Conservation (phyloP, 2,113 vertebrate genomes). For the Taxidea taxus region DNA sequence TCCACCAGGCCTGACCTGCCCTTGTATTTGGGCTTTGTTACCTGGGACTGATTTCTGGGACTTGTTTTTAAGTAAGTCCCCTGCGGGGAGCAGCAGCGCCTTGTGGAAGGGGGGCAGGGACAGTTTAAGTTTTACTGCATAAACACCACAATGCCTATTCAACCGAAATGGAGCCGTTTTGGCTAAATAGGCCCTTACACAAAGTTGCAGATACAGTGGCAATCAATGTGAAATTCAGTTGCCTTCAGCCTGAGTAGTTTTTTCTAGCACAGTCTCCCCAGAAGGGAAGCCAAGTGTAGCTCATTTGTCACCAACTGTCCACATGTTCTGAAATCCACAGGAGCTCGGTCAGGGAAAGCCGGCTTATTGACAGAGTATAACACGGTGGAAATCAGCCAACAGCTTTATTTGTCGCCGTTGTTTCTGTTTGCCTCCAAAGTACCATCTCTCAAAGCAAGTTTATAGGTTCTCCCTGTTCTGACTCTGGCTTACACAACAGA, state of each 20-base stretch:
- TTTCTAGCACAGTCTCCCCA: not conserved
- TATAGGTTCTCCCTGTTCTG: not conserved
- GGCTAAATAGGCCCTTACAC: no score
- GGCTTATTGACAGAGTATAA: accelerated
- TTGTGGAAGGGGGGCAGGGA: no score
- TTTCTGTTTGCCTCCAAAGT: not conserved
- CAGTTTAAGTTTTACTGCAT: no score
- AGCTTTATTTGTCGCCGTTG: not conserved
- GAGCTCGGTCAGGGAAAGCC: not conserved
- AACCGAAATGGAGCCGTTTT: no score
- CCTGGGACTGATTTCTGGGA: no score
- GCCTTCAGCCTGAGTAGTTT: not conserved
- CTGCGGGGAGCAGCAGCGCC: no score
- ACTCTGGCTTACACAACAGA: not conserved
- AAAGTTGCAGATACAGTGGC: not conserved
- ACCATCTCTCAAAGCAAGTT: not conserved
- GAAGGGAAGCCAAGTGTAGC: not conserved
- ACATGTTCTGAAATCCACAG: not conserved
- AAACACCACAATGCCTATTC: no score
- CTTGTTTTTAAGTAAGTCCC: no score
- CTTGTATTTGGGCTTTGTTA: no score
- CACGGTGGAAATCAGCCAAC: not conserved
- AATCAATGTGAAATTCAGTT: not conserved
- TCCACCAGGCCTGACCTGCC: no score
- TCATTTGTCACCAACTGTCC: not conserved